Conservation (phyloP, 2,113 vertebrate species). For the Passer domesticus region DNA sequence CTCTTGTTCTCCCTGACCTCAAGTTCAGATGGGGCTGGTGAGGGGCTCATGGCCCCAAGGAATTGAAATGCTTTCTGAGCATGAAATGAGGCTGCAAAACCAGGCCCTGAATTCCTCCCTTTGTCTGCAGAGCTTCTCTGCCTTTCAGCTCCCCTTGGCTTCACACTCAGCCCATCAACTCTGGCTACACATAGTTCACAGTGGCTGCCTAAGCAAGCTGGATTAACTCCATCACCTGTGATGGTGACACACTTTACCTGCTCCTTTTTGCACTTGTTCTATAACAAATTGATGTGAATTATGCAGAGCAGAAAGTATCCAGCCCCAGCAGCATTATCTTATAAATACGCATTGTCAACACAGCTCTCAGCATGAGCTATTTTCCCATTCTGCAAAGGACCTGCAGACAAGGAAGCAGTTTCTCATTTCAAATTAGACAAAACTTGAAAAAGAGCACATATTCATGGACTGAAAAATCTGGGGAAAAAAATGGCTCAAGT, state of each 20-base stretch:
- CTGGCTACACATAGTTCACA: not conserved
- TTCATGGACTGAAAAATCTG: not conserved
- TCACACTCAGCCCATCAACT: not conserved
- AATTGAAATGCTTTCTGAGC: not conserved
- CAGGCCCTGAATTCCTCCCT: not conserved
- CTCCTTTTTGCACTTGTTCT: constrained; percentile 2
- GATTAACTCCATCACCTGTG: not conserved
- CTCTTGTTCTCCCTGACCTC: not conserved
- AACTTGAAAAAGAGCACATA: constrained; percentile 17
- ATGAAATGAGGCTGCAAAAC: not conserved
- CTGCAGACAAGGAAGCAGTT: constrained; percentile 6
- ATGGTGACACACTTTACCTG: not conserved
- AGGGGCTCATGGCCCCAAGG: not conserved
- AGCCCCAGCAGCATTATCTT: constrained; percentile 8
- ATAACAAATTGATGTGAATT: not conserved
- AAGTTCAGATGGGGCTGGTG: not conserved
- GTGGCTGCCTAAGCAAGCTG: not conserved
- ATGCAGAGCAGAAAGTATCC: not conserved
- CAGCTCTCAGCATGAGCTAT: constrained; percentile 28
- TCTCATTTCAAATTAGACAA: constrained; percentile 23
- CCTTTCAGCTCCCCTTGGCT: not conserved
- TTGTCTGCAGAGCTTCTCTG: not conserved
- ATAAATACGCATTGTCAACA: constrained; percentile 21
- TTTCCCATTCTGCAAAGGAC: constrained; percentile 15
- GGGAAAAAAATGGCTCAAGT: not conserved